A percentile compares a stretch with the other conserved stretches of the same genome.
Evolutionary conservation across 2,113 vertebrate species (phyloP).

Genomic region (Crocuta crocuta): DNA sequence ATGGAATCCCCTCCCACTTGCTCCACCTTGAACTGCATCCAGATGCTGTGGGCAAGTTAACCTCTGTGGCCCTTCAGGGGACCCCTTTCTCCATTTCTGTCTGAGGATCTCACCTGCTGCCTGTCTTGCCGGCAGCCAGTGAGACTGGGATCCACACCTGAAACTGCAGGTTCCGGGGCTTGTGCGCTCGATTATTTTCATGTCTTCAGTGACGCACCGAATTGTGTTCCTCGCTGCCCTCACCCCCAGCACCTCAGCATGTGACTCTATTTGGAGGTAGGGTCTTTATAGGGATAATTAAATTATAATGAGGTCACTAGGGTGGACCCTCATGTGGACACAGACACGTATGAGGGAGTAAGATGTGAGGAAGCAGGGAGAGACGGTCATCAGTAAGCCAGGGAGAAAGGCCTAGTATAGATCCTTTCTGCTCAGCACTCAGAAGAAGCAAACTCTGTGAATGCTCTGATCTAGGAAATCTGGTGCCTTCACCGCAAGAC

Average conservation of each 20-base stretch:
- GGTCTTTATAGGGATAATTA: background rate
- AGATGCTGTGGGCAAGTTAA: background rate
- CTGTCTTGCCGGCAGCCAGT: fast-evolving
- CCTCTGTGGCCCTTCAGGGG: background rate
- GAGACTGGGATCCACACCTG: background rate
- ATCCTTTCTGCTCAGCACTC: background rate
- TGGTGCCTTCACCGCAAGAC: background rate
- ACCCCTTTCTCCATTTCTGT: background rate
- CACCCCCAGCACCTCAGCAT: background rate
- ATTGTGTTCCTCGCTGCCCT: background rate
- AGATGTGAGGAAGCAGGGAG: background rate
- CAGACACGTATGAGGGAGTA: background rate
- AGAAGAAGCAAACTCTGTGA: background rate
- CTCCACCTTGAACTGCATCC: background rate
- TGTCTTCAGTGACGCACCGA: background rate
- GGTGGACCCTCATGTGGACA: background rate
- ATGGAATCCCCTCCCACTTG: background rate
- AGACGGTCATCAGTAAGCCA: fast-evolving
- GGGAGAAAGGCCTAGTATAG: background rate
- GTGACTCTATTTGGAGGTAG: background rate
- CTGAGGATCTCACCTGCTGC: background rate
- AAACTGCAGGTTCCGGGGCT: background rate
- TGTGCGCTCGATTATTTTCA: background rate
- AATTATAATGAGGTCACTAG: background rate
- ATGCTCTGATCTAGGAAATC: background rate